Evolutionary conservation across 2,113 vertebrate genomes (phyloP).

Genomic region (Genyomyrus donnyi): DNA sequence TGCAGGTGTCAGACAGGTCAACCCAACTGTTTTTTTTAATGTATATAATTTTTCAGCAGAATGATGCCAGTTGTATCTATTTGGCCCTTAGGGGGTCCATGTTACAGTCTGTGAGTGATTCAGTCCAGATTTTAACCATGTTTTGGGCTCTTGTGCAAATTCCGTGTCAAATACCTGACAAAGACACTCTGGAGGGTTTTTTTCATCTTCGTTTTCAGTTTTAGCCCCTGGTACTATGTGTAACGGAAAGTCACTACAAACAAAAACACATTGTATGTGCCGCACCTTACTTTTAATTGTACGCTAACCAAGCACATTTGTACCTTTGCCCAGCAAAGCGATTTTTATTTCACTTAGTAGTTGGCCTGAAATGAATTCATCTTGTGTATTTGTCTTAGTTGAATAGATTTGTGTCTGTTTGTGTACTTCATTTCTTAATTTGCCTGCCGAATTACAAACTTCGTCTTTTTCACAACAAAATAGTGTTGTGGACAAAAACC

Average conservation of each 20-base stretch:
- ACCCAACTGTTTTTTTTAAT: not conserved
- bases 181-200: not conserved
- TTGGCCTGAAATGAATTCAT: not conserved
- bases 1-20: not conserved
- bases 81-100: not conserved
- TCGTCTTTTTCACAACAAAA: not conserved
- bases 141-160: not conserved
- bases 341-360: not conserved
- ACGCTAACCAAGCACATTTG: not conserved
- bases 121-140: not conserved
- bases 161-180: not conserved
- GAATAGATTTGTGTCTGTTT: not conserved
- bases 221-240: not conserved
- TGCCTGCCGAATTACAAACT: not conserved
- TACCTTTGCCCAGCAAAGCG: not conserved
- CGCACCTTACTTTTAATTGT: not conserved
- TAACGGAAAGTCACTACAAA: not conserved
- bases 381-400: not conserved
- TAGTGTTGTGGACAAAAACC: not conserved
- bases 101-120: not conserved
- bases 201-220: not conserved
- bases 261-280: not conserved
- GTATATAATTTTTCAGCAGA: not conserved
- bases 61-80: not conserved
- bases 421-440: not conserved